Evolutionary conservation across 2,113 vertebrate genomes (phyloP).

Genomic region (Otus sunia): DNA sequence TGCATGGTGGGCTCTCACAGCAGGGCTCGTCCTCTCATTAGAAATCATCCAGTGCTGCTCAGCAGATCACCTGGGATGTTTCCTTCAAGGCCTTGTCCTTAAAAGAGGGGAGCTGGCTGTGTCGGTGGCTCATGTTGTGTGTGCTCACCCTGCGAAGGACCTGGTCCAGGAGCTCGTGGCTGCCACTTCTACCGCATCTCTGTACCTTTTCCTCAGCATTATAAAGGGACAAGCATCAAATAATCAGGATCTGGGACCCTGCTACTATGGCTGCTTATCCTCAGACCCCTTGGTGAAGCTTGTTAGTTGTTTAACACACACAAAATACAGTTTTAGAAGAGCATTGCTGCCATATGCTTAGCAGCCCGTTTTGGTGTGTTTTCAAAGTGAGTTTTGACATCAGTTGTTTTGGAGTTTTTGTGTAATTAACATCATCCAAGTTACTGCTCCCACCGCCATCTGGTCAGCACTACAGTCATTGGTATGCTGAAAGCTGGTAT

Average conservation of each 20-base stretch:
- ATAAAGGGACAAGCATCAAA: neutral
- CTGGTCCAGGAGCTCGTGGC: neutral
- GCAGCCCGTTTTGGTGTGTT: neutral
- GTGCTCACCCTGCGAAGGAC: neutral
- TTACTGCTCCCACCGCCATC: slow-evolving; percentile 27
- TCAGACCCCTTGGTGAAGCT: neutral
- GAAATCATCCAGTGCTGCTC: neutral
- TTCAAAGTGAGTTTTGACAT: slow-evolving; percentile 12
- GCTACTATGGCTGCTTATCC: neutral
- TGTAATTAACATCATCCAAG: neutral
- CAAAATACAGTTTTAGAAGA: neutral
- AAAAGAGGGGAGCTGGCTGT: neutral
- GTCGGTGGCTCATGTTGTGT: rapidly evolving
- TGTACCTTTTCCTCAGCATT: neutral
- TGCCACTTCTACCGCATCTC: neutral
- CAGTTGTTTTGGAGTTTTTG: slow-evolving; percentile 7
- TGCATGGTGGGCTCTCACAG: neutral
- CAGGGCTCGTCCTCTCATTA: neutral
- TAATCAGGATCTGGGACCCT: neutral
- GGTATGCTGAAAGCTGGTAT: neutral
- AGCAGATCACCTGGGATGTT: neutral
- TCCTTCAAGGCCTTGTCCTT: neutral
- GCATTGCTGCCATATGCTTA: neutral
- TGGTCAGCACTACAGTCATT: neutral
- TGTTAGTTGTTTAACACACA: neutral